Evolutionary conservation across 37 sponge, comb jelly and placozoan species (phyloP).

Genomic region (Beroe forskalii): DNA sequence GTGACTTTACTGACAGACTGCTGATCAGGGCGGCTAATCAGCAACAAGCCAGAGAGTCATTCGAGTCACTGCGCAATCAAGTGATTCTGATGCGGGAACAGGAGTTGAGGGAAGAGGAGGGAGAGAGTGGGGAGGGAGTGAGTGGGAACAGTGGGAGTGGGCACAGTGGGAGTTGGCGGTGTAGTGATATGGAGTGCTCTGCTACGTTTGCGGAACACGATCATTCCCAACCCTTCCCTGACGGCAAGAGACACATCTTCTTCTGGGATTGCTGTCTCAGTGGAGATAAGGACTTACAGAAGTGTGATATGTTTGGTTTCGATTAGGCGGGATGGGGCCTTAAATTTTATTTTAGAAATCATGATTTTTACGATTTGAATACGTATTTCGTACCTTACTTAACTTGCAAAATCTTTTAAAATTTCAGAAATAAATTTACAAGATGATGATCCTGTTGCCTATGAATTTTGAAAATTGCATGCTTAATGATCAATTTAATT

Average conservation of each 20-base stretch:
- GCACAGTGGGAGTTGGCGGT: constrained; percentile 21
- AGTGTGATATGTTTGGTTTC: constrained; percentile 11
- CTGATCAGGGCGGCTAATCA: background rate
- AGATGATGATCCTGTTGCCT: too few species aligned
- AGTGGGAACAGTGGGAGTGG: too few species aligned
- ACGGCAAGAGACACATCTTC: constrained; percentile 56
- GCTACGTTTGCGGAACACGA: background rate
- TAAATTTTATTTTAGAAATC: too few species aligned
- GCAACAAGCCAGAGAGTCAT: background rate
- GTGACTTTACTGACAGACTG: background rate
- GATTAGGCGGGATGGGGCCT: too few species aligned
- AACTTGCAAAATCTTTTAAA: background rate
- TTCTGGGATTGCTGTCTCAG: constrained; percentile 64
- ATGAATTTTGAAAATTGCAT: too few species aligned
- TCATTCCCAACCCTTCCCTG: background rate
- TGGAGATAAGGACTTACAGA: background rate
- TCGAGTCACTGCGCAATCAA: background rate
- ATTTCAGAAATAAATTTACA: too few species aligned
- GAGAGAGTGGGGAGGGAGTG: background rate
- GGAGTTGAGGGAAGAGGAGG: background rate
- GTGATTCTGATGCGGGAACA: background rate
- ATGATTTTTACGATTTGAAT: too few species aligned
- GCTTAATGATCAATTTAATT: too few species aligned
- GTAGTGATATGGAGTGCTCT: constrained; percentile 29
- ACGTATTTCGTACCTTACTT: too few species aligned